Conservation (phyloP, 2,888 invertebrate genomes). For the Melanophora roralis region DNA sequence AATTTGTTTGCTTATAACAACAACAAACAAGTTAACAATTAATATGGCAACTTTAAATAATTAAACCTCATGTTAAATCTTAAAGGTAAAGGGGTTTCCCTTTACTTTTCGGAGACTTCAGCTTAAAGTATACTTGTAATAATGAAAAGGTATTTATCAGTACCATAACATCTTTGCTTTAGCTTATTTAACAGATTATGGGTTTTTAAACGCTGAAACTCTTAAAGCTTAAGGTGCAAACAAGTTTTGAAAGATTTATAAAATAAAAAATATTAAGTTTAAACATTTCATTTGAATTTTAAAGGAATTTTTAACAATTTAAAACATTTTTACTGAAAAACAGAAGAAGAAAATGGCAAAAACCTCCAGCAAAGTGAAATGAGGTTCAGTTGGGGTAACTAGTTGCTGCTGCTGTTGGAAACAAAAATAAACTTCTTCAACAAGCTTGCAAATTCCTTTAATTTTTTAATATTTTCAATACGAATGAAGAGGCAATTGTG, state of each 20-base stretch:
- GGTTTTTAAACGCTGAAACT: neutral
- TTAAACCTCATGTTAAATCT: too few relatives aligned
- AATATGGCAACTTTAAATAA: too few relatives aligned
- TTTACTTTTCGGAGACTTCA: too few relatives aligned
- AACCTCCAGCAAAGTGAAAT: neutral
- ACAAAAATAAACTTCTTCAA: constrained; percentile 11
- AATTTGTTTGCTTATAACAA: too few relatives aligned
- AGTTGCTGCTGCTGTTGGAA: neutral
- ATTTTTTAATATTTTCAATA: constrained; percentile 25
- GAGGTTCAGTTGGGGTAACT: neutral
- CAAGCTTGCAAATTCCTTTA: constrained; percentile 49
- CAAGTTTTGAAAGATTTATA: neutral
- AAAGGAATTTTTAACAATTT: constrained; percentile 11
- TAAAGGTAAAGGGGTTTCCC: too few relatives aligned
- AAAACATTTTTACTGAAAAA: constrained; percentile 8
- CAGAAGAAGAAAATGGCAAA: neutral
- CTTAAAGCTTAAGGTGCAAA: neutral
- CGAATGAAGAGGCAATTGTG: neutral
- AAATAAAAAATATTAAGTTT: constrained; percentile 10
- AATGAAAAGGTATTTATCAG: too few relatives aligned
- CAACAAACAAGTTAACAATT: too few relatives aligned
- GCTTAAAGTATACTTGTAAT: too few relatives aligned
- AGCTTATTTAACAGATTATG: too few relatives aligned
- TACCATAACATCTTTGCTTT: too few relatives aligned
- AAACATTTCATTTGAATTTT: constrained; percentile 24